Conservation (phyloP, 2,888 invertebrate species). For the Ormia ochracea region DNA sequence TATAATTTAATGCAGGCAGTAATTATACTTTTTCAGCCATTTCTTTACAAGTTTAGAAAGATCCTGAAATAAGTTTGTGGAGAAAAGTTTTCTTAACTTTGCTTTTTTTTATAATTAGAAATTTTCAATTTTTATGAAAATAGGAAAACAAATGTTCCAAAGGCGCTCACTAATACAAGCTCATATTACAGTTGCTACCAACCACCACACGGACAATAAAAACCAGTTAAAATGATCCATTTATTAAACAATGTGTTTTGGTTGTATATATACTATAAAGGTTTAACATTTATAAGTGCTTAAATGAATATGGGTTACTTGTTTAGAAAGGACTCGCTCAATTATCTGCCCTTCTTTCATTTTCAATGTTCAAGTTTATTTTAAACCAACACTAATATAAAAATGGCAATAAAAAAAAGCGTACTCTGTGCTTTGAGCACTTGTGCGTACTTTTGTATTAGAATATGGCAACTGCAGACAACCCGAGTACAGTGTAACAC, state of each 20-base stretch:
- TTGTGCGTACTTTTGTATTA: not conserved
- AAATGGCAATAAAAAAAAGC: not conserved
- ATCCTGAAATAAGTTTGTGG: too few species aligned
- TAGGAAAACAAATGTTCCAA: too few species aligned
- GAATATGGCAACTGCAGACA: not conserved
- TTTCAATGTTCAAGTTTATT: conserved; percentile 38
- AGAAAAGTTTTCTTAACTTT: too few species aligned
- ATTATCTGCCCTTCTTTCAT: not conserved
- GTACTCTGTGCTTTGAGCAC: not conserved
- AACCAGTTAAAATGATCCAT: conserved; percentile 46
- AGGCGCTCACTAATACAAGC: not conserved
- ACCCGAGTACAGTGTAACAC: not conserved
- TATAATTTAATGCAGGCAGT: too few species aligned
- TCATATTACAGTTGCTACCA: not conserved
- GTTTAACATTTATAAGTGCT: not conserved
- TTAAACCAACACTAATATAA: conserved; percentile 9
- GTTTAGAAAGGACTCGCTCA: not conserved
- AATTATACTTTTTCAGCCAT: too few species aligned
- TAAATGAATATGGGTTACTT: not conserved
- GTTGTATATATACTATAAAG: conserved; percentile 18
- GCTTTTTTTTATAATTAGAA: too few species aligned
- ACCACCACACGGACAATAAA: not conserved
- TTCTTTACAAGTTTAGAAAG: too few species aligned
- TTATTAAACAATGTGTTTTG: conserved; percentile 38
- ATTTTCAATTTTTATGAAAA: too few species aligned